These are phyloP conservation scores for Notothenia rossii DNA, from an alignment of 2,113 vertebrate species.

Conservation along the genomic window DNA sequence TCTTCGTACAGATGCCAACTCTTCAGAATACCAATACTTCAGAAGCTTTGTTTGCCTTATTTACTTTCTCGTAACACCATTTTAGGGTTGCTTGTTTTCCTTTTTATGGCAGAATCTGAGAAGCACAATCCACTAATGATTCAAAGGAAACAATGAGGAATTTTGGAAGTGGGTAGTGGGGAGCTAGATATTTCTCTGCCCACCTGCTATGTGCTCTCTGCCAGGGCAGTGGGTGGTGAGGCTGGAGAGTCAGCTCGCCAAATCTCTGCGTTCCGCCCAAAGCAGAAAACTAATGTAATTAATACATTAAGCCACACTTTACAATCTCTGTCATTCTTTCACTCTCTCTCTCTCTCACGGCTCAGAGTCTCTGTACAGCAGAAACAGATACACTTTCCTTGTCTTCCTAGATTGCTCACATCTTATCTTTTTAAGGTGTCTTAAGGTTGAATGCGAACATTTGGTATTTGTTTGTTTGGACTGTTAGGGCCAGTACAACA, in stretches of 20 bases:
- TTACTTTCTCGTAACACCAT: constrained; percentile 5
- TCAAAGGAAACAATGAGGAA: constrained; percentile 44
- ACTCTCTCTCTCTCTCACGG: constrained; percentile 12
- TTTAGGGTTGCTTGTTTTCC: background rate
- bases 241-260: constrained; percentile 32
- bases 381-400: too few species aligned
- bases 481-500: background rate
- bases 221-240: constrained; percentile 53
- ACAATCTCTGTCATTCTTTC: constrained; percentile 52
- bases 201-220: constrained; percentile 26
- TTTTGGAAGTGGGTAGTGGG: constrained; percentile 25
- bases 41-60: background rate
- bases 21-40: constrained; percentile 14
- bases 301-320: constrained; percentile 14
- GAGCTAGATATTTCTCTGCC: constrained; percentile 46
- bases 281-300: constrained; percentile 51
- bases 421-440: background rate
- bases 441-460: background rate
- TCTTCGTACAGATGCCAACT: constrained; percentile 2
- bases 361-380: too few species aligned
- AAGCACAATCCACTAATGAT: constrained; percentile 32
- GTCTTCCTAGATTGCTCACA: background rate
- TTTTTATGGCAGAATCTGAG: constrained; percentile 25
- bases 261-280: constrained; percentile 27
- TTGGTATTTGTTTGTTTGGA: background rate